Conservation (phyloP, 1,140 invertebrate species). For the Atopsyche davidsoni region DNA sequence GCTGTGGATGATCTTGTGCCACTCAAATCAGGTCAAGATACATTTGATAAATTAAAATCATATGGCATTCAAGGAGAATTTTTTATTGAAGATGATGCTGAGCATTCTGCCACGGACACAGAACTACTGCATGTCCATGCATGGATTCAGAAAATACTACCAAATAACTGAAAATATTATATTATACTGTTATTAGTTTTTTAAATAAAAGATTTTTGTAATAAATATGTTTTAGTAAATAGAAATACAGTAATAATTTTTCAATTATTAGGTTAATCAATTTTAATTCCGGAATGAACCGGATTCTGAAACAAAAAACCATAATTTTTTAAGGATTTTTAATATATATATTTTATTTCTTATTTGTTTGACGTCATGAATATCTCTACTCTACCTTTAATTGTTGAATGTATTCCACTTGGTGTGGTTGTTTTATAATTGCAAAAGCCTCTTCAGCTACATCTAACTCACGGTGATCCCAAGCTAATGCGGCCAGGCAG, state of each 20-base stretch:
- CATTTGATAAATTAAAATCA: constrained; percentile 17
- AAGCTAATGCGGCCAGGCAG: constrained; percentile 80
- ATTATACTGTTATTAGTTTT: background rate
- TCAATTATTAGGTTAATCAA: too few relatives aligned
- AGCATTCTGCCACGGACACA: constrained; percentile 8
- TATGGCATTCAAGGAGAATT: constrained; percentile 20
- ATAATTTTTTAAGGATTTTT: background rate
- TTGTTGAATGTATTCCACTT: constrained; percentile 84
- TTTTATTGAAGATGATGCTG: constrained; percentile 9
- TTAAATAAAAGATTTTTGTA: too few relatives aligned
- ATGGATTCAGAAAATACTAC: constrained; percentile 21
- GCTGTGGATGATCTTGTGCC: constrained; percentile 23
- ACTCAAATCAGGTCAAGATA: constrained; percentile 17
- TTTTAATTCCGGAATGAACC: background rate
- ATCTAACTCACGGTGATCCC: constrained; percentile 62
- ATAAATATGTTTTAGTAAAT: too few relatives aligned
- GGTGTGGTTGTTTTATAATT: constrained; percentile 84
- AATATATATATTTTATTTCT: background rate
- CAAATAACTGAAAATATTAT: constrained; percentile 3
- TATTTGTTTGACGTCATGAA: background rate
- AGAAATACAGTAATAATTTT: too few relatives aligned
- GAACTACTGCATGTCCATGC: constrained; percentile 10
- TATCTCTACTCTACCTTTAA: constrained; percentile 58
- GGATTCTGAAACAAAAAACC: constrained; percentile 8
- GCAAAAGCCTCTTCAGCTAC: constrained; percentile 91